Conservation (phyloP, 2,113 vertebrate species). For the Lophotis ruficrista region DNA sequence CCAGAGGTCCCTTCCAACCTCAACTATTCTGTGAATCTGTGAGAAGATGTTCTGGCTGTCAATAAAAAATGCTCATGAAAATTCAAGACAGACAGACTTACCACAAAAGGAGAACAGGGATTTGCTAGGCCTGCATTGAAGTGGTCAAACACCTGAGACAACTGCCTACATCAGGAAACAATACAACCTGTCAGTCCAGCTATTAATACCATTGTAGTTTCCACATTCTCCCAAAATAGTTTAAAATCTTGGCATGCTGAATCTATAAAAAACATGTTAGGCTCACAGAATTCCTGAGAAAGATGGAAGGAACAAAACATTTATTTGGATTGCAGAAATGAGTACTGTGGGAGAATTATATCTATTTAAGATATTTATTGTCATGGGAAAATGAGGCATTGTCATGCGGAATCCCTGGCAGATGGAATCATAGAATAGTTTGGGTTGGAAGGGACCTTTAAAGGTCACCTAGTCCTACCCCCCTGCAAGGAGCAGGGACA, state of each 20-base stretch:
- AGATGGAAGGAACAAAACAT: background rate
- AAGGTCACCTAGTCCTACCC: too few relatives aligned
- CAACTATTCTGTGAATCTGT: background rate
- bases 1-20: background rate
- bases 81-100: background rate
- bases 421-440: background rate
- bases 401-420: fast-evolving
- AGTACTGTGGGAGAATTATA: background rate
- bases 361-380: background rate
- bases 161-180: background rate
- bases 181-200: background rate
- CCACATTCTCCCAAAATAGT: background rate
- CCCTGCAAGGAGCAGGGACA: too few relatives aligned
- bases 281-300: background rate
- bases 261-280: background rate
- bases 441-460: too few relatives aligned
- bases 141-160: background rate
- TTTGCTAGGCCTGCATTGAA: background rate
- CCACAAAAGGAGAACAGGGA: background rate
- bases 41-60: background rate
- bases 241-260: background rate
- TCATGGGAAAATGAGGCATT: background rate
- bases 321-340: background rate
- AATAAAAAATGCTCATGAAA: background rate
- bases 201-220: background rate